Conservation (phyloP, 2,113 vertebrate genomes). For the Nesospiza acunhae region DNA sequence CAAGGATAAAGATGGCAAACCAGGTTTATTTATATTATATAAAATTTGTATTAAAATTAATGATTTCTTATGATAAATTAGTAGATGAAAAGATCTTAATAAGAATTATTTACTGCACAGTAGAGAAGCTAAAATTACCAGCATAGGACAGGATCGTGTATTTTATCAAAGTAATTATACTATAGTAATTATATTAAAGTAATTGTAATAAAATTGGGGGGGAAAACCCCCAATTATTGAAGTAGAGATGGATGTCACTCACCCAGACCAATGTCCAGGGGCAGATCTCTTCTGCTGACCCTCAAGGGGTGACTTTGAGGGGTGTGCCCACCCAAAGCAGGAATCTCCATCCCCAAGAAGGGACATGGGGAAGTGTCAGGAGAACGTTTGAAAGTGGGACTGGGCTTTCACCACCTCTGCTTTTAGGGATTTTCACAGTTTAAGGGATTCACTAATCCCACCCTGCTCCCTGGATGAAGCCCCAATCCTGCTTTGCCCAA, state of each 20-base stretch:
- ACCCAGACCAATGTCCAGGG: neutral
- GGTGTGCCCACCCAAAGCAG: neutral
- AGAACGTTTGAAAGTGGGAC: rapidly evolving
- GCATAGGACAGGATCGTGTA: rapidly evolving
- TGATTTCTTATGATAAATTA: neutral
- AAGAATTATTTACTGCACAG: neutral
- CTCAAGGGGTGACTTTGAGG: neutral
- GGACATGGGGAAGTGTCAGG: rapidly evolving
- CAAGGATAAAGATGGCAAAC: neutral
- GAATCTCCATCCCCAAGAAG: neutral
- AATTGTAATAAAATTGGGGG: neutral
- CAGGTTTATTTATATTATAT: neutral
- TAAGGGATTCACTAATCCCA: neutral
- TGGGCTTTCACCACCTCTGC: neutral
- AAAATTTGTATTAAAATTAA: neutral
- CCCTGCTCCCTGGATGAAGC: neutral
- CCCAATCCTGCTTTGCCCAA: neutral
- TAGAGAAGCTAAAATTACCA: neutral
- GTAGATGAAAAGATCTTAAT: neutral
- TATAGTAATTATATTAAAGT: neutral
- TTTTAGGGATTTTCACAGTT: neutral
- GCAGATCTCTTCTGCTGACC: neutral
- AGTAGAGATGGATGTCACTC: neutral
- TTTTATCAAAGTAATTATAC: neutral
- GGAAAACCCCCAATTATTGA: neutral